phyloP scores from a whole-genome alignment of 1,140 invertebrate genomes.

The Nixonia krombeini region DNA sequence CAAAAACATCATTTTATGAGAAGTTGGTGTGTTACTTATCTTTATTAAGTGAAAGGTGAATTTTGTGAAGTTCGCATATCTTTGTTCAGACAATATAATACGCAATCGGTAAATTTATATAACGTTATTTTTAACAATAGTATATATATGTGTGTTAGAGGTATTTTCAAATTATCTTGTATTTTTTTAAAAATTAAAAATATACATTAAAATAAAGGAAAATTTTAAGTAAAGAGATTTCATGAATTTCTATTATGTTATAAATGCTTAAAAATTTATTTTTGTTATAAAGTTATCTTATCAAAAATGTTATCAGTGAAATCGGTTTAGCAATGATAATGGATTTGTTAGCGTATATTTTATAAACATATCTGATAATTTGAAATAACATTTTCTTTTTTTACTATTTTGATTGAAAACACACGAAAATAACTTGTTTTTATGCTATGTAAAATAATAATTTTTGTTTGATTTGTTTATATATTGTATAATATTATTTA shows the following conservation, averaged over 20 bases:
- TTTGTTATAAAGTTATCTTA: background rate
- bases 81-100: background rate
- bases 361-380: too few relatives aligned
- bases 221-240: background rate
- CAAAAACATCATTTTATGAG: background rate
- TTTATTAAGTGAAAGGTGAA: background rate
- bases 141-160: background rate
- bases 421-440: too few relatives aligned
- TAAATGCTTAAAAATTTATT: background rate
- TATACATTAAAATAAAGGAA: background rate
- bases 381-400: background rate
- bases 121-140: background rate
- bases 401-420: too few relatives aligned
- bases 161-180: too few relatives aligned
- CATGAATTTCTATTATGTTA: background rate
- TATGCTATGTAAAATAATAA: too few relatives aligned
- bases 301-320: background rate
- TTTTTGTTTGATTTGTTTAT: too few relatives aligned
- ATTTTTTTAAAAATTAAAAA: background rate
- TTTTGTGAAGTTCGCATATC: background rate
- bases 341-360: too few relatives aligned
- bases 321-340: background rate
- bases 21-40: background rate
- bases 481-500: too few relatives aligned
- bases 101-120: background rate